Evolutionary conservation across 2,113 vertebrate species (phyloP), one percentile per base, ranked within the genome.

Genomic region (Thymallus thymallus): DNA sequence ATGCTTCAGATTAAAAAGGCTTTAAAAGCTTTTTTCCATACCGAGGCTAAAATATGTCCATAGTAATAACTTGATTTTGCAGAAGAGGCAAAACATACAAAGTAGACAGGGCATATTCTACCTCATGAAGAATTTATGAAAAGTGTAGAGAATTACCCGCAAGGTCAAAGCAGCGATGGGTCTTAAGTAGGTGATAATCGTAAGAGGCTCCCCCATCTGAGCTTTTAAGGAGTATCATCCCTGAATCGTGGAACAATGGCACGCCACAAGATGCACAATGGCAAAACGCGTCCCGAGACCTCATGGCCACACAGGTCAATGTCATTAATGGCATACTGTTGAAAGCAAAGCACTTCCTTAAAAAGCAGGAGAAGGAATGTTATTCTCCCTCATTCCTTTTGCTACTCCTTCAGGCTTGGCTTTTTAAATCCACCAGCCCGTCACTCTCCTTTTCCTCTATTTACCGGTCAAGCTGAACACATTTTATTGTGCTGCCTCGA

Each of bases 211-310:
- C 35, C 74, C 81, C 69, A 73, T 32, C 45, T 76, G 60, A 77
- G 81, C 86, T 89, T 88, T 88, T 88, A 86, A 87, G 85, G 79
- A 85, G 78, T 77, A 84, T 88, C 85, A 85, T 81, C 76, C 61
- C 64, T 56, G 72, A 88, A 90, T 84, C 84, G 68, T 80, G 71
- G 75, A 80, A 80, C 14, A 13, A 51, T 18, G 48, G 48, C 2
- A 51, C 16, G 14, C 48, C 61, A 58, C 76, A 73, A 74, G 76
- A 83, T 78, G 80, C 83, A 84, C 82, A 80, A 82, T 72, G 78
- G 82, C 80, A 84, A 87, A 88, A 82, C 82, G 81, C 45, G 70
- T 82, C 73, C 74, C 80, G 84, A 82, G 82, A 85, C 80, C 71
- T 79, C 80, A 80, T 79, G 83, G 85, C 77, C 63, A 79, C 77